Conservation (phyloP, 2,888 invertebrate species). For the Dicycla oo region DNA sequence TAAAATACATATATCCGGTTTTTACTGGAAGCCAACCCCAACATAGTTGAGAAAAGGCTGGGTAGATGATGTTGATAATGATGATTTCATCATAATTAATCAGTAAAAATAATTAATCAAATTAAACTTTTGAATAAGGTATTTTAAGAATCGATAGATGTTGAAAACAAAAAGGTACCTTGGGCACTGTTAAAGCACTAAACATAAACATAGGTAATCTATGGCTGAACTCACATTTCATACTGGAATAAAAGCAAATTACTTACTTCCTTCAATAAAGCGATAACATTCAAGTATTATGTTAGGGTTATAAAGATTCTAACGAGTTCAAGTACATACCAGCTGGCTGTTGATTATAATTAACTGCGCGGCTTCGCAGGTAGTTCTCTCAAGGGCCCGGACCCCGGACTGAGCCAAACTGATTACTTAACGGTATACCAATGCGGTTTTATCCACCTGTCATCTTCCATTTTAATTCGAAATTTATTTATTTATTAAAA, state of each 20-base stretch:
- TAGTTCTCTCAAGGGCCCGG: constrained; percentile 36
- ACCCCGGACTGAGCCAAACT: constrained; percentile 4
- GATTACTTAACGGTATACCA: constrained; percentile 31
- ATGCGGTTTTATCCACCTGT: constrained; percentile 28
- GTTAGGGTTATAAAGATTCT: constrained; percentile 19
- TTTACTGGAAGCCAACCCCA: background rate
- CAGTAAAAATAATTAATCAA: background rate
- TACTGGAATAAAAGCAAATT: background rate
- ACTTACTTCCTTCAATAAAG: constrained; percentile 10
- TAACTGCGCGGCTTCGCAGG: constrained; percentile 29
- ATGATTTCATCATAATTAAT: background rate
- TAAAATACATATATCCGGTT: background rate
- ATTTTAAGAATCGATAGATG: background rate
- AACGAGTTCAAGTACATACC: constrained; percentile 22
- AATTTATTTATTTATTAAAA: too few species aligned
- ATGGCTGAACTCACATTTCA: background rate
- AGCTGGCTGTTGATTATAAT: constrained; percentile 35
- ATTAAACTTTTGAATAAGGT: background rate
- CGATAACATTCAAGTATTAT: constrained; percentile 15
- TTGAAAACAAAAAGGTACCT: background rate
- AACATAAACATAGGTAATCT: background rate
- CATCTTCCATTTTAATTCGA: constrained; percentile 7
- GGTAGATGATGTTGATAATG: background rate
- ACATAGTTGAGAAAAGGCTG: too few species aligned
- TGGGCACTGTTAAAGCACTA: background rate